Conservation (phyloP, 92 coral and sea anemone genomes). For the Epizoanthus stellaris region DNA sequence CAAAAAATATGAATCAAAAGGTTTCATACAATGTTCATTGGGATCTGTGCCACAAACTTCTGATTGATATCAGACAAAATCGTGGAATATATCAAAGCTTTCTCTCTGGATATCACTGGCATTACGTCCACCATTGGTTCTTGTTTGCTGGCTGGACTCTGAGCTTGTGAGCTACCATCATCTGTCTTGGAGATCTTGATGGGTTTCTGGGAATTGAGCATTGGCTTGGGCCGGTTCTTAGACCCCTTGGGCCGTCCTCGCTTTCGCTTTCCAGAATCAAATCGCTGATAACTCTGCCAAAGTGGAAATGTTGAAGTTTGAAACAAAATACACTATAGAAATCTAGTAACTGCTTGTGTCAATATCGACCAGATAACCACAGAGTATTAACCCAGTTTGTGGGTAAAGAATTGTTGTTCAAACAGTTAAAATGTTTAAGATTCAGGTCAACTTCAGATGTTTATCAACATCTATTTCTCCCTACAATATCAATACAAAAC, state of each 20-base stretch:
- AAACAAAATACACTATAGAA: background rate
- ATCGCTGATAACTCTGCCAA: conserved; percentile 55
- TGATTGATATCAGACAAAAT: conserved; percentile 93
- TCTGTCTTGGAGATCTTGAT: conserved; percentile 35
- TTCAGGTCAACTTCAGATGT: too few species aligned
- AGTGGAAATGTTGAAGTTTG: background rate
- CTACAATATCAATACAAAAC: too few species aligned
- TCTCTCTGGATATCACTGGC: conserved; percentile 89
- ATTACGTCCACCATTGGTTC: conserved; percentile 66
- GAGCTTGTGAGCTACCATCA: conserved; percentile 52
- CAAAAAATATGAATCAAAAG: too few species aligned
- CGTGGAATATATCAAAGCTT: conserved; percentile 84
- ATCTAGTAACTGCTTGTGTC: too few species aligned
- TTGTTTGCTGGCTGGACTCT: conserved; percentile 55
- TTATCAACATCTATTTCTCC: too few species aligned
- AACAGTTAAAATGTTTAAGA: too few species aligned
- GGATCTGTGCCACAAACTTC: conserved; percentile 89
- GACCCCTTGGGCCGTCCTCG: conserved; percentile 99
- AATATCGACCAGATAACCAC: too few species aligned
- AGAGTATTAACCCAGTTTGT: too few species aligned
- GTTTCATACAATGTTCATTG: conserved; percentile 76
- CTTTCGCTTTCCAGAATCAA: conserved; percentile 79
- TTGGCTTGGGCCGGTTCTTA: conserved; percentile 92
- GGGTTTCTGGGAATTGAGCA: conserved; percentile 56
- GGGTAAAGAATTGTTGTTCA: too few species aligned